Evolutionary conservation across 1,140 invertebrate genomes (phyloP).

Genomic region (Oreohelix idahoensis): DNA sequence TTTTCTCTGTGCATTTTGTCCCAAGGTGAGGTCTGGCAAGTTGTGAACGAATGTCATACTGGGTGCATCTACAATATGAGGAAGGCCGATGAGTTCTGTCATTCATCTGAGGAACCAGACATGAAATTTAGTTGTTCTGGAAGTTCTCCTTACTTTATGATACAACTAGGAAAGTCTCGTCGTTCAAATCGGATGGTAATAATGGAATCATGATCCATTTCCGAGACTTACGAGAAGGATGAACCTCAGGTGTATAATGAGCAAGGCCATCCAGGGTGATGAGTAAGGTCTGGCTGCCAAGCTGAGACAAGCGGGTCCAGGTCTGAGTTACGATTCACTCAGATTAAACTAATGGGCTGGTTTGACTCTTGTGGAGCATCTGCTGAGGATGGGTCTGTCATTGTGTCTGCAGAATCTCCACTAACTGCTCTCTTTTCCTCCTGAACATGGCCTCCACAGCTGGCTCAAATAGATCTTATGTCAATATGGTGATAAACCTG

Average conservation of each 20-base stretch:
- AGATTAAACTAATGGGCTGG: slow-evolving; percentile 11
- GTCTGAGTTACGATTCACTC: slow-evolving; percentile 26
- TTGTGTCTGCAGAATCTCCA: slow-evolving; percentile 28
- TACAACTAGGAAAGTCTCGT: slow-evolving; percentile 13
- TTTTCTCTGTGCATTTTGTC: slow-evolving; percentile 37
- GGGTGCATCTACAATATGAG: background rate
- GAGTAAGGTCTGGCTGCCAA: slow-evolving; percentile 25
- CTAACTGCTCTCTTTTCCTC: slow-evolving; percentile 31
- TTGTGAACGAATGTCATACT: background rate
- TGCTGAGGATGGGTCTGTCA: background rate
- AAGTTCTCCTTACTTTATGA: background rate
- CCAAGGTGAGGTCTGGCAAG: background rate
- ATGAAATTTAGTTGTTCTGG: background rate
- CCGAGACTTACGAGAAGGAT: background rate
- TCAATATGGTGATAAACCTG: background rate
- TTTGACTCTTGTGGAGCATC: background rate
- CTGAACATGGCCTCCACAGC: background rate
- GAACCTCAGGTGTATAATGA: background rate
- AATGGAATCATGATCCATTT: background rate
- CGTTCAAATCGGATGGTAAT: background rate
- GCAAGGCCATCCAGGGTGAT: background rate
- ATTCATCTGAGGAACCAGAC: background rate
- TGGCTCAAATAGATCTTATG: background rate
- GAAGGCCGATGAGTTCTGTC: background rate
- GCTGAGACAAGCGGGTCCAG: slow-evolving; percentile 26